Base-by-base conservation (phyloP, 2,888 invertebrate genomes). In the Imbricaverruca yamaguchii region DNA sequence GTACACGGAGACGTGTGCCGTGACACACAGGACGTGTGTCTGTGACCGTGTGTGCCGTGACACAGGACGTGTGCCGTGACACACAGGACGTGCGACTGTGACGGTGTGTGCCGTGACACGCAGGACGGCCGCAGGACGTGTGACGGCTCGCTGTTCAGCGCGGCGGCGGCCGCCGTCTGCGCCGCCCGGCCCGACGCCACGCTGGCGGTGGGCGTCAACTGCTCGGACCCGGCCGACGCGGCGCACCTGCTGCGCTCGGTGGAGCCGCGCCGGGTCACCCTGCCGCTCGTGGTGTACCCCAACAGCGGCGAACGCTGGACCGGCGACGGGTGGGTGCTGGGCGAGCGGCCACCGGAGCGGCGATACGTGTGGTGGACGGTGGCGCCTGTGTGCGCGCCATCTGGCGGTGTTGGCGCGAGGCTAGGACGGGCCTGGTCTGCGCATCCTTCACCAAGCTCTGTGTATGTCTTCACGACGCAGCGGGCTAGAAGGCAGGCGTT, bases 151-250 rank as follows among this genome's bases (percentile, higher is more conserved):
- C 89, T 90, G 82, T 93, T 97, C 86, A 90, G 91, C 84, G 92
- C 93, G 83, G 92, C 92, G 0, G 93, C 93, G 0, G 89, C 90
- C 83, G 89, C 90, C 80, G 92, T 94, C 86, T 94, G 89, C 85
- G 87, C 89, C 74, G 81, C 86, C 80, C 87, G 89, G 39, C 84
- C 86, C n/a, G 85, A 89, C 10, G 93, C 94, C 86, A 89, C 97
- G 83, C 89, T 95, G 23, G 97, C 94, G 0, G 90, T 97, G 77
- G 97, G 97, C 8, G 92, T 95, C 0, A 98, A 98, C 88, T 98
- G 97, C 88, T 90, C 94, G 78, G 89, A 91, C 83, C 94, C 94
- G 0, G 86, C 90, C 0, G 87, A 94, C 80, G 87, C 94, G 77
- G 87, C 89, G 74, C 83, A 85, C 80, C 83, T 87, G n/a, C 82